Evolutionary conservation across 2,888 invertebrate species (phyloP).

Genomic region (Blastobasis adustella): DNA sequence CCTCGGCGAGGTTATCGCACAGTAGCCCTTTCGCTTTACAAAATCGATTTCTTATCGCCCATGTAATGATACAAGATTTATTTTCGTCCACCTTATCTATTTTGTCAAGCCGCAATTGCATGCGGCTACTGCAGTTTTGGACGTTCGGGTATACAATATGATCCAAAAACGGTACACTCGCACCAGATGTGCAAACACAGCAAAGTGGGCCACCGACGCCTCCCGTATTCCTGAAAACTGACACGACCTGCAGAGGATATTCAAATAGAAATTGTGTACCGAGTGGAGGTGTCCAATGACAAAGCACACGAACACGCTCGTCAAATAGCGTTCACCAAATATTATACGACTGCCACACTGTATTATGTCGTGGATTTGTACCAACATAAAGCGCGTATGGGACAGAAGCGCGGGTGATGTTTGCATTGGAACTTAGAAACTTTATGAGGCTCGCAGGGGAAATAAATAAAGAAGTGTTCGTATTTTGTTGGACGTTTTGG

Average conservation of each 20-base stretch:
- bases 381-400: constrained; percentile 40
- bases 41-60: constrained; percentile 52
- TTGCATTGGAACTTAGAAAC: constrained; percentile 53
- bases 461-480: constrained; percentile 6
- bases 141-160: too few relatives aligned
- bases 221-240: constrained; percentile 45
- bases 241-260: constrained; percentile 47
- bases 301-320: constrained; percentile 67
- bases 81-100: constrained; percentile 40
- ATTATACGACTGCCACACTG: constrained; percentile 58
- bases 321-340: constrained; percentile 67
- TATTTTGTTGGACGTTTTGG: constrained; percentile 7
- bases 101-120: constrained; percentile 22
- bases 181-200: constrained; percentile 40
- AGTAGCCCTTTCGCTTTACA: constrained; percentile 44
- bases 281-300: constrained; percentile 68
- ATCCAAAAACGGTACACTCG: constrained; percentile 9
- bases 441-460: constrained; percentile 20
- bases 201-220: constrained; percentile 19
- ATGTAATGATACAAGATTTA: constrained; percentile 49
- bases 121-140: constrained; percentile 33
- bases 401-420: constrained; percentile 51
- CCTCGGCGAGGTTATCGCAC: constrained; percentile 56
- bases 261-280: constrained; percentile 59
- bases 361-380: constrained; percentile 63